phyloP scores from a whole-genome alignment of 2,888 invertebrate species.

The Microplitis manilae region DNA sequence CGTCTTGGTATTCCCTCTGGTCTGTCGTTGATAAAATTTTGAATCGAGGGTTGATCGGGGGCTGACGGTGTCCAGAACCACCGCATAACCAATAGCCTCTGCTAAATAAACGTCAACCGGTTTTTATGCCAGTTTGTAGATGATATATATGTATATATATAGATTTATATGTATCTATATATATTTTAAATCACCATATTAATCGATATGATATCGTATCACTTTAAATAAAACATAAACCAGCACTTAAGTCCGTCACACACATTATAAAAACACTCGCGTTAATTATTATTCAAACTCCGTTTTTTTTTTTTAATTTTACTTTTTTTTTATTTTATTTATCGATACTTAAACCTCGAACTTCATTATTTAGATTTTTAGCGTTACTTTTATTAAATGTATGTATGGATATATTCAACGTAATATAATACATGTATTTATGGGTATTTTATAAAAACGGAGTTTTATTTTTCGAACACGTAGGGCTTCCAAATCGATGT shows the following conservation, averaged over 20 bases:
- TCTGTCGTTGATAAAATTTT: constrained; percentile 51
- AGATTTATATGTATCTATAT: too few species aligned
- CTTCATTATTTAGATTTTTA: not conserved
- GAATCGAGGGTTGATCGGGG: constrained; percentile 62
- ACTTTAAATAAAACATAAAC: not conserved
- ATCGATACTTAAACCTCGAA: not conserved
- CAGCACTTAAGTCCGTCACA: not conserved
- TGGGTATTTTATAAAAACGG: constrained; percentile 17
- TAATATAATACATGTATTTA: not conserved
- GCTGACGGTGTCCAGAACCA: constrained; percentile 60
- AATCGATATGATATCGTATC: not conserved
- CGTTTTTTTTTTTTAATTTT: not conserved
- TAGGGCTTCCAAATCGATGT: constrained; percentile 65
- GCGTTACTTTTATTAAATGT: not conserved
- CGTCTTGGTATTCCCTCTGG: constrained; percentile 47
- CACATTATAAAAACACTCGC: not conserved
- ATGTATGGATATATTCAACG: too few species aligned
- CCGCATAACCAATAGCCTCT: constrained; percentile 60
- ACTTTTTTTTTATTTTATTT: constrained; percentile 23
- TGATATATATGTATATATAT: not conserved
- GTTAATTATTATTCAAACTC: constrained; percentile 1
- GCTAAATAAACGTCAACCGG: not conserved
- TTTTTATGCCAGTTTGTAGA: not conserved
- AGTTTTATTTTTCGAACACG: constrained; percentile 25
- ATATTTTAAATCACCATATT: not conserved